Conservation (phyloP, 2,113 vertebrate genomes). For the Gallinago media region DNA sequence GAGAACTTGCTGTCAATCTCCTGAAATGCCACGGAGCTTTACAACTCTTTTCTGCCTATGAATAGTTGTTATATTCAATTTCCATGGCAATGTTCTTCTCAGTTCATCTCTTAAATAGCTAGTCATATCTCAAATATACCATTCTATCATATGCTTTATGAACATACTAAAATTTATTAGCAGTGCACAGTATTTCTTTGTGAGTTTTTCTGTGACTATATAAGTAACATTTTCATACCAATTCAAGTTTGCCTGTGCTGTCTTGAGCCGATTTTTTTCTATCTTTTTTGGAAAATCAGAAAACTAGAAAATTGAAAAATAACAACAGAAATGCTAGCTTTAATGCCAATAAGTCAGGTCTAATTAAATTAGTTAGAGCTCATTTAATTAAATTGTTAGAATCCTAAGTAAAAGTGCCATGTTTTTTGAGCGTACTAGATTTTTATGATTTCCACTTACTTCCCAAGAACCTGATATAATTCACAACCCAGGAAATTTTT, state of each 20-base stretch:
- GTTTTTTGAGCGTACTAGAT: not conserved
- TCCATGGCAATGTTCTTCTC: slow-evolving; percentile 27
- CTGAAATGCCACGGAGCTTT: slow-evolving; percentile 39
- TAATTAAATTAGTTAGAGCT: not conserved
- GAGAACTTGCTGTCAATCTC: slow-evolving; percentile 29
- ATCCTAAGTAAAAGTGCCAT: not conserved
- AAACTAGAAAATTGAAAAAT: not conserved
- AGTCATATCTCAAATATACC: not conserved
- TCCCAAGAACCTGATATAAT: not conserved
- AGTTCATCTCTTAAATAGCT: slow-evolving; percentile 14
- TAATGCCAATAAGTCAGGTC: not conserved
- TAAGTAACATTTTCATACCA: not conserved
- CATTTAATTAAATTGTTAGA: not conserved
- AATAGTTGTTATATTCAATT: slow-evolving; percentile 37
- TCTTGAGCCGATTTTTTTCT: not conserved
- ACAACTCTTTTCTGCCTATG: slow-evolving; percentile 35
- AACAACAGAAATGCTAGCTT: not conserved
- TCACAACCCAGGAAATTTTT: not conserved
- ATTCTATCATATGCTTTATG: not conserved
- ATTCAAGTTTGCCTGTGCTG: not conserved
- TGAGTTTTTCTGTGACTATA: not conserved
- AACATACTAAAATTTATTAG: not conserved
- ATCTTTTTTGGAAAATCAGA: not conserved
- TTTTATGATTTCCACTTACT: not conserved
- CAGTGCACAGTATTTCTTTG: not conserved